Evolutionary conservation across 2,888 invertebrate species (phyloP), one percentile per base, ranked within the genome.

Genomic region (Encarsia formosa): DNA sequence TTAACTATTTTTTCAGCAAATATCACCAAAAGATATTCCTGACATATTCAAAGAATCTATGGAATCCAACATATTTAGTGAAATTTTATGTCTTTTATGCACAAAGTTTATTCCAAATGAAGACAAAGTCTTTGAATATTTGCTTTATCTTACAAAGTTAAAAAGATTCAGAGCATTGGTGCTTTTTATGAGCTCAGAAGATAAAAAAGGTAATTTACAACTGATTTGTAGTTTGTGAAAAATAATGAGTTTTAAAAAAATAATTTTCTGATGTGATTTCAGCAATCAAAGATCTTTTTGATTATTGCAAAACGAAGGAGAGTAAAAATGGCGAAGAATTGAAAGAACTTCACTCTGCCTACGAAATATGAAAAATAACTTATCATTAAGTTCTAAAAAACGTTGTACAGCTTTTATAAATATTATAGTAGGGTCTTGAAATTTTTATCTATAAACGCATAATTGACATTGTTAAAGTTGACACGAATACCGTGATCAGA

Each of bases 1-100:
- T 13, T 4, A 26, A 39, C 35, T 52, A 52, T 52, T 61, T 49
- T 67, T 67, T 19, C 73, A 84, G 83, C 76, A 81, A 66, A 80
- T 87, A 62, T 75, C 79, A 3, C 80, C 83, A 0, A 62, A 69
- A 2, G 77, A 77, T 52, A 75, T 87, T 29, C 81, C 84, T 1
- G 69, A 74, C 1, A 80, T 87, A 58, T 86, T 88, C 69, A 79
- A 79, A 65, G 83, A 85, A 61, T 83, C 85, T 0, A 71, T 88
- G 53, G 87, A 87, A 57, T 81, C 80, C 50, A 76, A 79, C 37
- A 76, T 81, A 2, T 76, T 87, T 4, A 81, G 82, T 5, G 82
- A 82, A 34, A 78, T 87, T 47, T 61, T 87, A 19, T 69, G 70
- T 2, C 67, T 78, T 32, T 66, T 83, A 23, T 74, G 74, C 32